phyloP scores from a whole-genome alignment of 2,113 vertebrate genomes.

The Galemys pyrenaicus region DNA sequence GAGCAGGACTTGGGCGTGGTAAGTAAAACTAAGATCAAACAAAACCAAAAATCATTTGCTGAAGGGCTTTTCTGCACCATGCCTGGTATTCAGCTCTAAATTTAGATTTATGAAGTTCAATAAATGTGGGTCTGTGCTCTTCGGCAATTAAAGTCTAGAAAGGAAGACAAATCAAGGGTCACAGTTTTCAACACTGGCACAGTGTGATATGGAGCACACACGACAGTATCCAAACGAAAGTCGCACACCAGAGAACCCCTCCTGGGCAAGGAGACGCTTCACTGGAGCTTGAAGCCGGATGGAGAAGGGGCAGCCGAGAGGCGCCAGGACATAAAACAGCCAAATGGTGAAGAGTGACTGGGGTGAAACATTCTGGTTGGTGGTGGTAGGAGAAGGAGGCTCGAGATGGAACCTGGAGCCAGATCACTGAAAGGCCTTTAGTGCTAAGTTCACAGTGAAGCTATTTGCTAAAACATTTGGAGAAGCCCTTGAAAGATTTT shows the following conservation, averaged over 20 bases:
- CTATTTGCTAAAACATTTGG: neutral
- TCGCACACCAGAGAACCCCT: neutral
- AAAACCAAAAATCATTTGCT: neutral
- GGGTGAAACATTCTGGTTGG: neutral
- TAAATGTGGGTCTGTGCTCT: neutral
- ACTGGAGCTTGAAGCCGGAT: neutral
- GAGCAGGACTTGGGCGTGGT: neutral
- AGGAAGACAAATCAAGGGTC: neutral
- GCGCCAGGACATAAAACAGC: neutral
- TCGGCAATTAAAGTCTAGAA: neutral
- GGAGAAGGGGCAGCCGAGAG: neutral
- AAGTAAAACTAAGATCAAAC: constrained; percentile 2
- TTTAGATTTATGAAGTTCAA: neutral
- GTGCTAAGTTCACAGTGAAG: neutral
- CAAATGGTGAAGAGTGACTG: no score
- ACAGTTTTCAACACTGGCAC: neutral
- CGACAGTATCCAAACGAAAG: neutral
- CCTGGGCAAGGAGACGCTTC: neutral
- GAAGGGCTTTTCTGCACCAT: neutral
- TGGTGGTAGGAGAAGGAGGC: neutral
- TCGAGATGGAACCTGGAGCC: neutral
- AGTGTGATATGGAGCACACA: neutral
- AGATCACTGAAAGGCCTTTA: neutral
- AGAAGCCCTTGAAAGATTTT: neutral
- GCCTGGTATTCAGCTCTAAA: neutral